Conservation (phyloP, 2,113 vertebrate genomes). For the Parotia lawesii region DNA sequence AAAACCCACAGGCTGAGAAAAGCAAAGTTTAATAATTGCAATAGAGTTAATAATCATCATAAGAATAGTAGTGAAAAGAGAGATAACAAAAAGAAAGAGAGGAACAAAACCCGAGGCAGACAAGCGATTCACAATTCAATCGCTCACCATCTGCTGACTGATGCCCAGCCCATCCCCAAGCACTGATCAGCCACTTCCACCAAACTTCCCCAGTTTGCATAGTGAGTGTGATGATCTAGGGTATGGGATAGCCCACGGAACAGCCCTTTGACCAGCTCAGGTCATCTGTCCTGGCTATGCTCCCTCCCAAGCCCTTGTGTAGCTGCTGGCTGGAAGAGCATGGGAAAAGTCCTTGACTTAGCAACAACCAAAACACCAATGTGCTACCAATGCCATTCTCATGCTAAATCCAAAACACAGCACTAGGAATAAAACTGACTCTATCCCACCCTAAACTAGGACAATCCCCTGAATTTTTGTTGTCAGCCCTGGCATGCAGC, state of each 20-base stretch:
- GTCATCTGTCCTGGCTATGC: not conserved
- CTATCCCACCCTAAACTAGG: not conserved
- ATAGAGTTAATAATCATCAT: not conserved
- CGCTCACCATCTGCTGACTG: not conserved
- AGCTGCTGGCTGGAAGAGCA: not conserved
- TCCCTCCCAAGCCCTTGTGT: not conserved
- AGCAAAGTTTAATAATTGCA: not conserved
- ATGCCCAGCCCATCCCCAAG: not conserved
- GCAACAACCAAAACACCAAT: not conserved
- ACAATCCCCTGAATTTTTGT: not conserved
- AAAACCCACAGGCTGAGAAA: not conserved
- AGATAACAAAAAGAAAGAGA: not conserved
- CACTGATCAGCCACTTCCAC: not conserved
- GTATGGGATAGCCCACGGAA: not conserved
- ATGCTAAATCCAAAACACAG: not conserved
- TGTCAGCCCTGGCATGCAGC: not conserved
- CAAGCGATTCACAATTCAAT: not conserved
- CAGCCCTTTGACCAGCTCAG: not conserved
- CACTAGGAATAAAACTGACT: not conserved
- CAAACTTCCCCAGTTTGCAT: not conserved
- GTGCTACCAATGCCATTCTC: not conserved
- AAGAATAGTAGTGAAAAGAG: not conserved
- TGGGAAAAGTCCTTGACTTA: not conserved
- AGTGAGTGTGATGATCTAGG: accelerated
- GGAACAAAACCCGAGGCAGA: not conserved